Base-by-base conservation (phyloP, 1,140 invertebrate species). In the Thaumetopoea pityocampa region DNA sequence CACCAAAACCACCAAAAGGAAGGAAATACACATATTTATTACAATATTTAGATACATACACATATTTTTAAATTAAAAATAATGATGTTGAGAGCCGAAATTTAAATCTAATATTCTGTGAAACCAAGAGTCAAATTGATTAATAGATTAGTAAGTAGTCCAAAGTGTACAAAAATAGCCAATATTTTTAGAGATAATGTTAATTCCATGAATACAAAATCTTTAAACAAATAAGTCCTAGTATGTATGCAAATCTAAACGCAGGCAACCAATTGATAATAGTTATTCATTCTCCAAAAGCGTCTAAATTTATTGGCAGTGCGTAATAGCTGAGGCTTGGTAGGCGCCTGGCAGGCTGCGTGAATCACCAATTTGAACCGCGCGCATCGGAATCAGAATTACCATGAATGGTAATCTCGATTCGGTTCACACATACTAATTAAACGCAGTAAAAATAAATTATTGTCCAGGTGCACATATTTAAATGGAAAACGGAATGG, bases 231-330 rank as follows among this genome's bases (percentile, higher is more conserved):
- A 41, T 41, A 41, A 19, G 20, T 9, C 36, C 36, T 28, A 19
- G 22, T 23, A 41, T 41, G 37, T 32, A 12, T 26, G n/a, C n/a
- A n/a, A n/a, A n/a, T n/a, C n/a, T n/a, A n/a, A n/a, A 20, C 32
- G 37, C 23, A 41, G 27, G 37, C 19, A 23, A 23, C 19, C 27
- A 14, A 15, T 41, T 32, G 14, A 30, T 41, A 38, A 29, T 19
- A 17, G 26, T 26, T 26, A 41, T 41, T 41, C 28, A 41, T 41
- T 29, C n/a, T 22, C 28, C 37, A 30, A 41, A 41, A 41, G 28
- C 17, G 37, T 41, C 37, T 41, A 30, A 30, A 41, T 41, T 41
- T 41, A 41, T 41, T 12, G 17, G n/a, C 37, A 23, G 32, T 41
- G 37, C 28, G 37, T 32, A 41, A 30, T 41, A 29, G 26, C 20